Percentiles rank a stretch among this genome's conserved stretches.
These are phyloP conservation scores for Cephus nigrinus DNA, from an alignment of 2,888 invertebrate species.

Conservation along the genomic window DNA sequence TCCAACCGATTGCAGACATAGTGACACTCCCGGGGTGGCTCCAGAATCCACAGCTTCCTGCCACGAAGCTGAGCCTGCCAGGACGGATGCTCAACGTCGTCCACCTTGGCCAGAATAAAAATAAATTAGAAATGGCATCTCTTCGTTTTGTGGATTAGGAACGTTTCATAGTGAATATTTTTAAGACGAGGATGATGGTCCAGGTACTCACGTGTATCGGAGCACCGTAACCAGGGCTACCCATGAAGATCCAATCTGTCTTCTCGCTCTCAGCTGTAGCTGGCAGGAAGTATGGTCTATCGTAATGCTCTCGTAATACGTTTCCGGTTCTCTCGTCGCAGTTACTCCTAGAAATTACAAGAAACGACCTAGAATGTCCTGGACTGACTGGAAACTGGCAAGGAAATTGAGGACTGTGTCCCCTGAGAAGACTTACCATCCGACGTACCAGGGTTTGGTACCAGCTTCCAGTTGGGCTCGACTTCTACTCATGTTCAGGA, in stretches of 20 bases:
- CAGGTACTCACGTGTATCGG: slow-evolving; percentile 87
- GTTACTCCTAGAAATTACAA: slow-evolving; percentile 79
- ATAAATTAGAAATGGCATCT: slow-evolving; percentile 11
- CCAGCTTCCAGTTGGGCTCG: slow-evolving; percentile 75
- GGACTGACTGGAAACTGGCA: too few relatives aligned
- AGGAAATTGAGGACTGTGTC: too few relatives aligned
- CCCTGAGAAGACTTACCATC: slow-evolving; percentile 69
- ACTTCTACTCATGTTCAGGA: slow-evolving; percentile 81
- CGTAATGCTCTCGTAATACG: slow-evolving; percentile 81
- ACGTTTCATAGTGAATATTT: neutral
- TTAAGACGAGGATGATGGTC: too few relatives aligned
- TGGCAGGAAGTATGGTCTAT: slow-evolving; percentile 90
- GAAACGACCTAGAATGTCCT: neutral
- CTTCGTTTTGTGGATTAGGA: neutral
- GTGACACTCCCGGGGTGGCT: slow-evolving; percentile 93
- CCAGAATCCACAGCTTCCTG: slow-evolving; percentile 87
- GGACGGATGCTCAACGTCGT: slow-evolving; percentile 92
- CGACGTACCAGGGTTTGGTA: slow-evolving; percentile 78
- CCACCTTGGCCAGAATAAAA: slow-evolving; percentile 75
- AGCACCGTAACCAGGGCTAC: slow-evolving; percentile 92
- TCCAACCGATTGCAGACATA: slow-evolving; percentile 78
- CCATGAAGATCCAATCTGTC: slow-evolving; percentile 98
- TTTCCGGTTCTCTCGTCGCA: slow-evolving; percentile 87
- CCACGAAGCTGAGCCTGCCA: slow-evolving; percentile 98
- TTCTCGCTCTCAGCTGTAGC: slow-evolving; percentile 86